Conservation (phyloP, 30 jellyfish, hydroid and myxozoan species). For the Cassiopea andromeda region DNA sequence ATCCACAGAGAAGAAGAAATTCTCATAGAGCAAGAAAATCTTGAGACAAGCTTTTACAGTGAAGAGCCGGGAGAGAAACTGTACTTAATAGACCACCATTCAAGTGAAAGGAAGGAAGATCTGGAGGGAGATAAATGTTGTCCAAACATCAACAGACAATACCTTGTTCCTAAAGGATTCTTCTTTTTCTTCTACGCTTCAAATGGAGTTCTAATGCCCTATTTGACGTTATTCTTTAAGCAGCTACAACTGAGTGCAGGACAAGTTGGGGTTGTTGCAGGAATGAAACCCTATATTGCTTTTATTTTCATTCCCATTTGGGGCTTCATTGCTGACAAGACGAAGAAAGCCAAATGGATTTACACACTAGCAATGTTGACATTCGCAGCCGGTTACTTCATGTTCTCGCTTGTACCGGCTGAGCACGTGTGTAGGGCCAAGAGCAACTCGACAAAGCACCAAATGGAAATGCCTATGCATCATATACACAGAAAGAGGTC, state of each 20-base stretch:
- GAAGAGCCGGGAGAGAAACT: slow-evolving; percentile 73
- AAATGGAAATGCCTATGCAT: slow-evolving; percentile 51
- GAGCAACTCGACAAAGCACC: slow-evolving; percentile 86
- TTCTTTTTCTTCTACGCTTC: slow-evolving; percentile 94
- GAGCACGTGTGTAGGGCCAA: slow-evolving; percentile 83
- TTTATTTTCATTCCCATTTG: slow-evolving; percentile 91
- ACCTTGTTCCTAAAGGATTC: slow-evolving; percentile 80
- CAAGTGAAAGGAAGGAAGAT: slow-evolving; percentile 29
- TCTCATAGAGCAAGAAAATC: slow-evolving; percentile 64
- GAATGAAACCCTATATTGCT: slow-evolving; percentile 94
- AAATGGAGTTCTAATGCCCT: slow-evolving; percentile 92
- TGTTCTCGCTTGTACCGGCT: slow-evolving; percentile 89
- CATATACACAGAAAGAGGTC: slow-evolving; percentile 79
- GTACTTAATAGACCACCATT: slow-evolving; percentile 40
- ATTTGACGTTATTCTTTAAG: slow-evolving; percentile 81
- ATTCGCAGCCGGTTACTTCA: slow-evolving; percentile 86
- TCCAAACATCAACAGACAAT: slow-evolving; percentile 67
- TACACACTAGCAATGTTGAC: slow-evolving; percentile 81
- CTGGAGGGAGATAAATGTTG: slow-evolving; percentile 53
- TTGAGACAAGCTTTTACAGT: slow-evolving; percentile 62
- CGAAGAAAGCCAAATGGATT: slow-evolving; percentile 79
- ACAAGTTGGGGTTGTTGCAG: slow-evolving; percentile 94
- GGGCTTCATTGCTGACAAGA: slow-evolving; percentile 92
- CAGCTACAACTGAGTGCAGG: slow-evolving; percentile 85
- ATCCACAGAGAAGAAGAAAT: slow-evolving; percentile 62